A percentile compares a stretch with the other conserved stretches of the same genome.
phyloP scores from a whole-genome alignment of 2,888 invertebrate species.

The Cosmopolites sordidus region DNA sequence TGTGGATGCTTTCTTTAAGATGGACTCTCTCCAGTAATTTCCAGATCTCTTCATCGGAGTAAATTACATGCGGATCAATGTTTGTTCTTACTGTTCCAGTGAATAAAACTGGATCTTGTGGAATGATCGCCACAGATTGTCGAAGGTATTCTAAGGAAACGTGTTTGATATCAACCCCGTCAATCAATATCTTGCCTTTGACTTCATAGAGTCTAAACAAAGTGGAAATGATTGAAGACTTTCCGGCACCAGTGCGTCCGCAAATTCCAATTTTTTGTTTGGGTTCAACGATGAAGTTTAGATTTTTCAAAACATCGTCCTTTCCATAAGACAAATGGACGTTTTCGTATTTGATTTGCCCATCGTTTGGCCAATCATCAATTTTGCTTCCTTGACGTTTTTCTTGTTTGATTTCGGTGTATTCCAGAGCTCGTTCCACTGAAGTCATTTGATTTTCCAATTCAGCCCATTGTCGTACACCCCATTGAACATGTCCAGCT shows the following conservation, averaged over 20 bases:
- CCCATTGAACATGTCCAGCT: conserved; percentile 62
- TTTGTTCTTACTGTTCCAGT: conserved; percentile 5
- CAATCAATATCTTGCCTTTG: conserved; percentile 75
- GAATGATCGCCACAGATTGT: conserved; percentile 74
- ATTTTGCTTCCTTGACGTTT: conserved; percentile 48
- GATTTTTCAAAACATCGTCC: conserved; percentile 67
- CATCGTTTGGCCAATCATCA: conserved; percentile 67
- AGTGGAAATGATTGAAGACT: conserved; percentile 69
- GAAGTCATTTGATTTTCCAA: conserved; percentile 75
- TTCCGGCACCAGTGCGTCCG: conserved; percentile 79
- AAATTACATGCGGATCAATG: conserved; percentile 3
- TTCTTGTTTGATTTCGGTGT: conserved; percentile 49
- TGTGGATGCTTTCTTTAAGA: conserved; percentile 3
- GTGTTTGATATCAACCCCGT: conserved; percentile 63
- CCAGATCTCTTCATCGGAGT: conserved; percentile 7
- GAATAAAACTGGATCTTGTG: conserved; percentile 81
- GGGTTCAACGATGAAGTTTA: conserved; percentile 62
- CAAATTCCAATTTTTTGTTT: conserved; percentile 72
- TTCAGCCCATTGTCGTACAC: conserved; percentile 79
- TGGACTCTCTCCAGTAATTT: conserved; percentile 5
- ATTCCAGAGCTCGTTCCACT: conserved; percentile 69
- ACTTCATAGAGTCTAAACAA: conserved; percentile 73
- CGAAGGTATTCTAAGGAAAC: conserved; percentile 71
- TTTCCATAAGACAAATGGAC: conserved; percentile 70
- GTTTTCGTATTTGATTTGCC: conserved; percentile 63